Evolutionary conservation across 2,113 vertebrate genomes (phyloP).

Genomic region (Sylvilagus bachmani): DNA sequence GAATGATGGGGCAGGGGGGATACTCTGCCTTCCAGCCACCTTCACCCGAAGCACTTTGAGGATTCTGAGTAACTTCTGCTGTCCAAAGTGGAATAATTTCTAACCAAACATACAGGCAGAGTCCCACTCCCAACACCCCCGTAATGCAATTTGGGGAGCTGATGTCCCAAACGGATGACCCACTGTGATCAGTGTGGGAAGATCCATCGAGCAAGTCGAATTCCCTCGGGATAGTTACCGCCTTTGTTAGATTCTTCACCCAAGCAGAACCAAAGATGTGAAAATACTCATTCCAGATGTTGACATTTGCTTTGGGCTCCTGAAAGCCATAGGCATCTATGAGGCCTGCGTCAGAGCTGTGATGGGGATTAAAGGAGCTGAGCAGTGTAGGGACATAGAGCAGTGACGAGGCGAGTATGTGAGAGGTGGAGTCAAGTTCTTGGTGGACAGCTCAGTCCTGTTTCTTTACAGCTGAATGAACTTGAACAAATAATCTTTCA

Average conservation of each 20-base stretch:
- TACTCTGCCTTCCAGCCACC: neutral
- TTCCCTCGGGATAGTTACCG: neutral
- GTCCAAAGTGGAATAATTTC: neutral
- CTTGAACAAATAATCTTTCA: neutral
- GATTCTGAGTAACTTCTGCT: neutral
- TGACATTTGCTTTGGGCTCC: neutral
- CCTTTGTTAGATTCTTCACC: neutral
- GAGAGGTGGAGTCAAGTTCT: accelerated
- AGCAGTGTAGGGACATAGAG: neutral
- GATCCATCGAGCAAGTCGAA: neutral
- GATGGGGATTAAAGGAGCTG: neutral
- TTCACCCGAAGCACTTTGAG: neutral
- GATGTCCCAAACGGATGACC: neutral
- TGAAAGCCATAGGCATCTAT: neutral
- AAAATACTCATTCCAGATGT: neutral
- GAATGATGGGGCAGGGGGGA: neutral
- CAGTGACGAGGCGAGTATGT: neutral
- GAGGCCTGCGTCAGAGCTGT: neutral
- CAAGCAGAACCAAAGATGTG: neutral
- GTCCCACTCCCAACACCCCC: neutral
- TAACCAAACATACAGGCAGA: neutral
- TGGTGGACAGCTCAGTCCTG: neutral
- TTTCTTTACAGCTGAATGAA: neutral
- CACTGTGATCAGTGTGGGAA: neutral
- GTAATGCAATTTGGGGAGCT: neutral